Base-by-base conservation (phyloP, 2,797 vertebrate genomes). In the Lophius americanus region DNA sequence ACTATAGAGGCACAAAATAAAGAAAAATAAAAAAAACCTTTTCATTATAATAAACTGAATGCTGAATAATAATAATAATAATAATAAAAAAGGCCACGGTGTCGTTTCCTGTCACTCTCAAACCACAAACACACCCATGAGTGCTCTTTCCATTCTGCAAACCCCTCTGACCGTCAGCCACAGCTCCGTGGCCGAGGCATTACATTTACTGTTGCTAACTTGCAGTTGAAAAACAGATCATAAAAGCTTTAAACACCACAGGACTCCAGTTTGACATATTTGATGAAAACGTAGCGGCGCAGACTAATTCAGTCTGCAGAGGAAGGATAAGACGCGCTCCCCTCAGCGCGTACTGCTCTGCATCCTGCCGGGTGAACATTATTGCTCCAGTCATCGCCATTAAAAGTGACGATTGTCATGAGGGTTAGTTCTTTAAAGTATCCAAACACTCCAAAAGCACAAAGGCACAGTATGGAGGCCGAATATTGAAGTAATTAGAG, bases 371-470 rank as follows among this genome's bases (percentile, higher is more conserved):
- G 39, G 8, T 6, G 35, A 62, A 46, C 60, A 56, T 60, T 9
- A 23, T 23, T 23, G 51, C 51, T 73, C 38, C 2, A 61, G 43
- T 61, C 60, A n/a, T 51, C 39, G 35, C 53, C 59, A 38, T 37
- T 51, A 10, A 62, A 70, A 33, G 48, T 13, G 36, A 60, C 65
- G 44, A 13, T 39, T 67, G 69, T 68, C 54, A 53, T 13, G 64
- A 54, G 60, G 38, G 35, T 47, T 9, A 51, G 39, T 53, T 55
- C 42, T 48, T 47, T 38, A 6, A 53, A 44, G 46, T 33, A 5
- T 36, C 52, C 49, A 41, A 72, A 62, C 52, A 6, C 46, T 62
- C 38, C 51, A 7, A 6, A 49, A 12, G 13, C 10, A 7, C 38
- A 13, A 60, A 50, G 38, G 46, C 43, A 62, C 14, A 36, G 2